Base-by-base conservation (phyloP, 2,113 vertebrate species). In the Scopus umbretta region DNA sequence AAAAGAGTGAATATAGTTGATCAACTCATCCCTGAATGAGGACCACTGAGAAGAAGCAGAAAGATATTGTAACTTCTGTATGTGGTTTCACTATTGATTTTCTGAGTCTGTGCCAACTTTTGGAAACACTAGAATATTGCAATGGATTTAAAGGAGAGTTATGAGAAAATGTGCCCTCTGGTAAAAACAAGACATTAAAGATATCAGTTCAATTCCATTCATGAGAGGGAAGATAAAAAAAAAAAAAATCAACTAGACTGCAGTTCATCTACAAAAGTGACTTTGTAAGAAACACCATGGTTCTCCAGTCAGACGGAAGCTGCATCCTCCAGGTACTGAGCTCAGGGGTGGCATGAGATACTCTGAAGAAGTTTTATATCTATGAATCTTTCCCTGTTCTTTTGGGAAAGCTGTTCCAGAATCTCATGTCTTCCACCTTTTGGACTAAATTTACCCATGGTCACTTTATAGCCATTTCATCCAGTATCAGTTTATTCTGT, bases 11-110 rank as follows among this genome's bases (percentile, higher is more conserved):
- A 42, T 21, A 17, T 3, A 58, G 11, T 4, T 55, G 11, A 36
- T 53, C 23, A 80, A 36, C 10, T 72, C 1, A 2, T 29, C 26
- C 2, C 0, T 63, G 38, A 10, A 3, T 29, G 27, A 66, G 4
- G 21, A 50, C 34, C 74, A 38, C 45, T 43, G 59, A 78, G 36
- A 74, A 5, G 17, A 82, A 71, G 26, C 30, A 90, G 65, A 81
- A 81, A n/a, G 29, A 49, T 30, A 2, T 13, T 75, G 19, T 59
- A 32, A 45, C 30, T 75, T 74, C 16, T 43, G 4, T 10, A 17
- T 42, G 22, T 22, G 3, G 8, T 55, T 86, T 87, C 52, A 58
- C 13, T 62, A 43, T 22, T 59, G 47, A 18, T 55, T 72, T 94
- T 86, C 58, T 84, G 47, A 72, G 45, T 81, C 34, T 79, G 17